A percentile compares a stretch with the other conserved stretches of the same genome.
phyloP scores from a whole-genome alignment of 2,797 vertebrate genomes.

The Gorsachius magnificus region DNA sequence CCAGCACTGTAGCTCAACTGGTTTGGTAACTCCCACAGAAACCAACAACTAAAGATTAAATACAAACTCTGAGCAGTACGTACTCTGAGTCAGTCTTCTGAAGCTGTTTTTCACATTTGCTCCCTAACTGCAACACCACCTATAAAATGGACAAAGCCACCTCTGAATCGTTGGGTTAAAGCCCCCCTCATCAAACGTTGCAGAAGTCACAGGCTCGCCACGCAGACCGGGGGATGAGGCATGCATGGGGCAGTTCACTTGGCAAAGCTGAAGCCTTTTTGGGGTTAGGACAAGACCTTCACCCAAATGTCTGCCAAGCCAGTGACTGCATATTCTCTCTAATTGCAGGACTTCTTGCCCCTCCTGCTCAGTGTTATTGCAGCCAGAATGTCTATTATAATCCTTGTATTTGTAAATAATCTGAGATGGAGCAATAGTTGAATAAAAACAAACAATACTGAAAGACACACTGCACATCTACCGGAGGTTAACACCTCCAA shows the following conservation, averaged over 20 bases:
- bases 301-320: neutral
- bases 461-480: neutral
- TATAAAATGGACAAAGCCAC: neutral
- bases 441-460: neutral
- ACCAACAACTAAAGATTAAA: conserved; percentile 53
- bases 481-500: neutral
- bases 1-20: conserved; percentile 58
- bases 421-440: neutral
- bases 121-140: neutral
- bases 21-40: conserved; percentile 69
- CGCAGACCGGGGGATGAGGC: neutral
- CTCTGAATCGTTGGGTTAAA: neutral
- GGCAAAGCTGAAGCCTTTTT: neutral
- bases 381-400: neutral
- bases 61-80: neutral
- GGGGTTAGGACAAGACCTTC: neutral
- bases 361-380: neutral
- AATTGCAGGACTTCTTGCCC: neutral
- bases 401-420: neutral
- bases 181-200: neutral
- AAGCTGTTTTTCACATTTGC: conserved; percentile 12
- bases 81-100: neutral
- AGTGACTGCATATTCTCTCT: neutral
- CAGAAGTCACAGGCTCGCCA: neutral
- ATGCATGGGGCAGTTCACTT: fast-evolving